These are phyloP conservation scores for Apodemus sylvaticus DNA, from an alignment of 2,113 vertebrate species.

Conservation along the genomic window DNA sequence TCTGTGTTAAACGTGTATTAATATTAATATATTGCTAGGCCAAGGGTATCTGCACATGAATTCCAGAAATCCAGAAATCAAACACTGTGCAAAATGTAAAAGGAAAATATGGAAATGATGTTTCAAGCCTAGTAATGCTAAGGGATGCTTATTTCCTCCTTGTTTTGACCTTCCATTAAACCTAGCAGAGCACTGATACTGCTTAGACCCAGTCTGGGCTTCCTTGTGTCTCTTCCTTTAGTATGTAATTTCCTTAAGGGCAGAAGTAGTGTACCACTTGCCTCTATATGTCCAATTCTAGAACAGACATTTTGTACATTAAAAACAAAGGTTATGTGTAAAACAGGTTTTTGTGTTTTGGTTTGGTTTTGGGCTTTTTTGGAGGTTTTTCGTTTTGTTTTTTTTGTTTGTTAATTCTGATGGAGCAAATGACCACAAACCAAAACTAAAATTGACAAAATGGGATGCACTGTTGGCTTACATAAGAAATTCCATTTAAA, in stretches of 20 bases:
- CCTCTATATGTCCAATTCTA: neutral
- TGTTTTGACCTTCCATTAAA: neutral
- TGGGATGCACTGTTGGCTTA: neutral
- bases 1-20: neutral
- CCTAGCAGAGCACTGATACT: neutral
- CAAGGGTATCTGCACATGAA: neutral
- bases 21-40: neutral
- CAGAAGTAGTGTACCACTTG: neutral
- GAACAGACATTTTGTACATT: neutral
- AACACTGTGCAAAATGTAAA: conserved; percentile 12
- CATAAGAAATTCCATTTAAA: neutral
- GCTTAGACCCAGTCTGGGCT: neutral
- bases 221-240: neutral
- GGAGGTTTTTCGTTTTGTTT: too few species aligned
- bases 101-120: neutral
- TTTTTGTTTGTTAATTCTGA: neutral
- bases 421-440: neutral
- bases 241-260: neutral
- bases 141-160: neutral
- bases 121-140: neutral
- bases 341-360: too few species aligned
- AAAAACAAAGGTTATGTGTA: neutral
- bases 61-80: neutral
- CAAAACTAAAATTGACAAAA: conserved; percentile 20
- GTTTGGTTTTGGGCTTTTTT: too few species aligned